These are phyloP conservation scores for Lepidocolaptes lacrymiger DNA, from an alignment of 2,797 vertebrate species.

Conservation along the genomic window DNA sequence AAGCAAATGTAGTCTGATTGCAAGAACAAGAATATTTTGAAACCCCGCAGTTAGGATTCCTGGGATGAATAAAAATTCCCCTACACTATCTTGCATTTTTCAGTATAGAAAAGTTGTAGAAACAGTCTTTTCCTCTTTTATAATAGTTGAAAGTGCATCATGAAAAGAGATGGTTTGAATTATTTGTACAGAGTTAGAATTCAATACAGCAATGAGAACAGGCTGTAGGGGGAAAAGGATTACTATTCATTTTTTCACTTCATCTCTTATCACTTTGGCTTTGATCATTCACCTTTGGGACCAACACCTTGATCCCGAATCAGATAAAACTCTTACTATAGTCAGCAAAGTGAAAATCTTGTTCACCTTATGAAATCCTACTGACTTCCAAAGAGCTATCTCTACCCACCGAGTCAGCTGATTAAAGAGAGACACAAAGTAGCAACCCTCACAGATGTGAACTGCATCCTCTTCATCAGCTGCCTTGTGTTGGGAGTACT, in stretches of 20 bases:
- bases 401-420: neutral
- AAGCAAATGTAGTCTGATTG: neutral
- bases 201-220: neutral
- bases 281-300: slow-evolving; percentile 32
- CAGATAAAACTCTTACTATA: slow-evolving; percentile 23
- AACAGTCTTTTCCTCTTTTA: neutral
- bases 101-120: neutral
- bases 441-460: neutral
- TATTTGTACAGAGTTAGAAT: neutral
- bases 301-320: neutral
- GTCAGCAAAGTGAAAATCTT: slow-evolving; percentile 33
- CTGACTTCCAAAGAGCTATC: neutral
- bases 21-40: neutral
- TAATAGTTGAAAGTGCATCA: neutral
- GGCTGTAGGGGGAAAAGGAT: neutral
- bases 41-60: neutral
- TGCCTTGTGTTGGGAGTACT: neutral
- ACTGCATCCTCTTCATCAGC: neutral
- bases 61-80: neutral
- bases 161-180: neutral
- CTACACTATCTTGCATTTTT: neutral
- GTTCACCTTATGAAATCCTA: slow-evolving; percentile 4
- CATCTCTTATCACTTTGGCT: neutral
- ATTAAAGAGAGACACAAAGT: neutral
- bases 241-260: slow-evolving; percentile 44